Conservation (phyloP, 2,888 invertebrate genomes). For the Leucophenga montana region DNA sequence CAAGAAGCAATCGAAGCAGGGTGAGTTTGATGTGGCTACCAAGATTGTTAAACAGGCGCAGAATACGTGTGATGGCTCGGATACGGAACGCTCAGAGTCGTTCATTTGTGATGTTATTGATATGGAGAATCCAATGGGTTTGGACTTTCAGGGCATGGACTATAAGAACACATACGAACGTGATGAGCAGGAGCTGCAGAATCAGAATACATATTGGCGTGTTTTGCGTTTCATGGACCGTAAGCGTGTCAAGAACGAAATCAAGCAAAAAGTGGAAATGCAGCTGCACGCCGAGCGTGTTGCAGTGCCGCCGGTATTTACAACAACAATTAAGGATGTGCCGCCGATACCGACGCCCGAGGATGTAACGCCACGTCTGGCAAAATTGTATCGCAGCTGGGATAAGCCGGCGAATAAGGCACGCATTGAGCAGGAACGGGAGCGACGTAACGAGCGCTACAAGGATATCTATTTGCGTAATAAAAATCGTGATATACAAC, state of each 20-base stretch:
- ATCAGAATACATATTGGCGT: conserved; percentile 64
- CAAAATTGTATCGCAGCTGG: conserved; percentile 57
- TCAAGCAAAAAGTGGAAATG: conserved; percentile 50
- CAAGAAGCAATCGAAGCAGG: conserved; percentile 48
- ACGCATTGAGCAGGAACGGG: conserved; percentile 52
- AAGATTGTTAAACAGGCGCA: conserved; percentile 67
- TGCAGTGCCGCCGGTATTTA: conserved; percentile 53
- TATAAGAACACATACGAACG: conserved; percentile 66
- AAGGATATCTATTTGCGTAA: conserved; percentile 60
- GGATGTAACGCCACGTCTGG: conserved; percentile 40
- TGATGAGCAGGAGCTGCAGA: conserved; percentile 68
- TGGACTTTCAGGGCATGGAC: conserved; percentile 71
- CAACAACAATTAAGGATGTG: conserved; percentile 45
- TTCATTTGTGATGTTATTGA: conserved; percentile 69
- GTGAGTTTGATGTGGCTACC: conserved; percentile 53
- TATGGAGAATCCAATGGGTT: conserved; percentile 66
- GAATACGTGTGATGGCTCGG: conserved; percentile 60
- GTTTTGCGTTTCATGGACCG: conserved; percentile 65
- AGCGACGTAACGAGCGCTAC: conserved; percentile 58
- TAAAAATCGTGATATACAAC: conserved; percentile 42
- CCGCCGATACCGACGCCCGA: neutral
- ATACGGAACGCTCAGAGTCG: conserved; percentile 57
- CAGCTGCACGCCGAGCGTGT: conserved; percentile 59
- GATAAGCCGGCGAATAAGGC: conserved; percentile 60
- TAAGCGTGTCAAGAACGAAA: conserved; percentile 52